Conservation (phyloP, 2,797 vertebrate species). For the Peromyscus attwateri region DNA sequence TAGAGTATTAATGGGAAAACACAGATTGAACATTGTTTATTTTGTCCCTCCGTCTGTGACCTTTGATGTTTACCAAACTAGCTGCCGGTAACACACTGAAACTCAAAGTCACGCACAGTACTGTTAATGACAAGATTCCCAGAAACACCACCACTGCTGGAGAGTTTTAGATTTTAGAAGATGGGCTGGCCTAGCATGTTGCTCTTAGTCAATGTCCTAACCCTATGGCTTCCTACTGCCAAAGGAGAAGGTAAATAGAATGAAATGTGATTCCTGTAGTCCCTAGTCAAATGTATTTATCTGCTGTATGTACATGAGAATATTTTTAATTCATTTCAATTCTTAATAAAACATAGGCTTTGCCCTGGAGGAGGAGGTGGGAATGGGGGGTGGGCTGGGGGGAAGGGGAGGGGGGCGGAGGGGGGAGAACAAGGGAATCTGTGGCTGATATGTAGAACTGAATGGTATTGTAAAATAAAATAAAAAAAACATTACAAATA, state of each 20-base stretch:
- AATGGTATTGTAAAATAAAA: no score
- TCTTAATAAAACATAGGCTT: background rate
- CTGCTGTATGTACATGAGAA: background rate
- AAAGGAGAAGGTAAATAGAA: background rate
- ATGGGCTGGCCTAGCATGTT: background rate
- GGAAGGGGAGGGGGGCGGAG: no score
- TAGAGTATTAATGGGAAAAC: background rate
- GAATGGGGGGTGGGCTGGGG: no score
- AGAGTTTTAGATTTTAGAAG: background rate
- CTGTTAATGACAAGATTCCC: background rate
- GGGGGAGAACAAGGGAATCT: no score
- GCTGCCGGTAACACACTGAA: background rate
- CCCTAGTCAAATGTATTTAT: background rate
- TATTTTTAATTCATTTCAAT: background rate
- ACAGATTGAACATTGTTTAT: background rate
- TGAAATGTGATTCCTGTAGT: background rate
- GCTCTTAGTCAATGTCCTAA: background rate
- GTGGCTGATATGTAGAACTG: no score
- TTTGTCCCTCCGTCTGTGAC: background rate
- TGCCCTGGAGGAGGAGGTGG: no score
- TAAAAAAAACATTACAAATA: background rate
- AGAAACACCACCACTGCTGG: background rate
- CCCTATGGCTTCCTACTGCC: background rate
- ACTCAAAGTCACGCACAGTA: background rate
- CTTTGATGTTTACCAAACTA: background rate